Evolutionary conservation across 1,140 invertebrate genomes (phyloP).

Genomic region (Sycobia sp.): DNA sequence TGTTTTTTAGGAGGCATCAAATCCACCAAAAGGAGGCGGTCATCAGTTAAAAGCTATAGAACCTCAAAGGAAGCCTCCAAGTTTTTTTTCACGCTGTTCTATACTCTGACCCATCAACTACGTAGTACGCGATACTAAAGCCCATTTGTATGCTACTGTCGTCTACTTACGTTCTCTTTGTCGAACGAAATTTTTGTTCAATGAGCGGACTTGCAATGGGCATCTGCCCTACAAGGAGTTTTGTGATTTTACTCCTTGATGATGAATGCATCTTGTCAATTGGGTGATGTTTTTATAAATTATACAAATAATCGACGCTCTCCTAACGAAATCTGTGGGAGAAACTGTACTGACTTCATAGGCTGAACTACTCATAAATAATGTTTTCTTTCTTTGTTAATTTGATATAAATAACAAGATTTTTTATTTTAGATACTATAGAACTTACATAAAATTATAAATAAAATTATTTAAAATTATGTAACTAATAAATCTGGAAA

Average conservation of each 20-base stretch:
- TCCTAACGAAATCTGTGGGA: slow-evolving; percentile 45
- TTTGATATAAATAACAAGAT: slow-evolving; percentile 28
- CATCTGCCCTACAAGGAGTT: slow-evolving; percentile 40
- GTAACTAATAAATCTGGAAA: slow-evolving; percentile 23
- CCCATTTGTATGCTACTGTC: slow-evolving; percentile 50
- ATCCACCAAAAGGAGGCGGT: slow-evolving; percentile 74
- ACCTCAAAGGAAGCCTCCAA: slow-evolving; percentile 73
- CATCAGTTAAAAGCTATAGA: slow-evolving; percentile 74
- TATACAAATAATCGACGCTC: slow-evolving; percentile 44
- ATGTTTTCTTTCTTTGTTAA: slow-evolving; percentile 29
- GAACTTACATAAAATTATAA: slow-evolving; percentile 25
- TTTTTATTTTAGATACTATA: slow-evolving; percentile 31
- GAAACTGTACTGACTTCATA: slow-evolving; percentile 43
- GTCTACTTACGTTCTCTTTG: slow-evolving; percentile 52
- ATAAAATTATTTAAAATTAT: slow-evolving; percentile 15
- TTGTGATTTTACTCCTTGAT: slow-evolving; percentile 54
- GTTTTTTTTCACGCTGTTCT: slow-evolving; percentile 75
- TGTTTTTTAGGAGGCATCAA: slow-evolving; percentile 74
- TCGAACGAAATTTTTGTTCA: slow-evolving; percentile 52
- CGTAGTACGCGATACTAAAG: slow-evolving; percentile 44
- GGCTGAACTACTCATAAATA: slow-evolving; percentile 36
- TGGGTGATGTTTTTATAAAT: slow-evolving; percentile 51
- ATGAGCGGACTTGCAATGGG: slow-evolving; percentile 39
- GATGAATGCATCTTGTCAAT: slow-evolving; percentile 44
- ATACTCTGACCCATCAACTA: slow-evolving; percentile 71